Evolutionary conservation across 2,113 vertebrate genomes (phyloP).

Genomic region (Cnemophilus loriae): DNA sequence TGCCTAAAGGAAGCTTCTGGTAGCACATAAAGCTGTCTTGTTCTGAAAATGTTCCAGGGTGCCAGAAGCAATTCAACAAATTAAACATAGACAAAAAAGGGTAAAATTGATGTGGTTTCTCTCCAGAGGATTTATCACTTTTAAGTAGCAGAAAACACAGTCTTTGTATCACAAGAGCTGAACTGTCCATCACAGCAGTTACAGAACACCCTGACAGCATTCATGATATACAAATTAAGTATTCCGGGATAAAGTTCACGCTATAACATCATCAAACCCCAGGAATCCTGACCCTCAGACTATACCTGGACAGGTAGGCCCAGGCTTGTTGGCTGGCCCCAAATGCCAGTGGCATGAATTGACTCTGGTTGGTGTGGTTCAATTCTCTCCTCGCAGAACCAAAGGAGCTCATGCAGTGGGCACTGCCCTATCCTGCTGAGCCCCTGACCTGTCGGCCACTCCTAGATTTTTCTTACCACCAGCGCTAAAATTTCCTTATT

Average conservation of each 20-base stretch:
- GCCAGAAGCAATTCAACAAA: background rate
- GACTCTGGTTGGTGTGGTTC: background rate
- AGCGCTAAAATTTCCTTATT: background rate
- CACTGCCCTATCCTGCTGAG: background rate
- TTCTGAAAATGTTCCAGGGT: background rate
- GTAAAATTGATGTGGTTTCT: background rate
- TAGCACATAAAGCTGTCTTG: background rate
- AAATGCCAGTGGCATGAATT: accelerated
- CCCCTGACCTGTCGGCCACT: background rate
- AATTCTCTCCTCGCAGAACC: background rate
- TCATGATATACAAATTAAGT: accelerated
- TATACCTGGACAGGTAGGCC: background rate
- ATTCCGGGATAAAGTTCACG: accelerated
- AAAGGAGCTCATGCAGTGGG: background rate
- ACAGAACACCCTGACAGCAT: background rate
- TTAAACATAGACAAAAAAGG: background rate
- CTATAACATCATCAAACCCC: accelerated
- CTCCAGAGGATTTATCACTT: background rate
- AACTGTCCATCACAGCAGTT: background rate
- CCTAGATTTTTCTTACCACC: background rate
- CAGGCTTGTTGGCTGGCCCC: background rate
- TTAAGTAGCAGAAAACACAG: background rate
- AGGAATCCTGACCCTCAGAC: background rate
- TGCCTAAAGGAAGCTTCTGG: background rate
- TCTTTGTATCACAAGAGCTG: background rate